Evolutionary conservation across 2,797 vertebrate genomes (phyloP).

Genomic region (Tangara arthus): DNA sequence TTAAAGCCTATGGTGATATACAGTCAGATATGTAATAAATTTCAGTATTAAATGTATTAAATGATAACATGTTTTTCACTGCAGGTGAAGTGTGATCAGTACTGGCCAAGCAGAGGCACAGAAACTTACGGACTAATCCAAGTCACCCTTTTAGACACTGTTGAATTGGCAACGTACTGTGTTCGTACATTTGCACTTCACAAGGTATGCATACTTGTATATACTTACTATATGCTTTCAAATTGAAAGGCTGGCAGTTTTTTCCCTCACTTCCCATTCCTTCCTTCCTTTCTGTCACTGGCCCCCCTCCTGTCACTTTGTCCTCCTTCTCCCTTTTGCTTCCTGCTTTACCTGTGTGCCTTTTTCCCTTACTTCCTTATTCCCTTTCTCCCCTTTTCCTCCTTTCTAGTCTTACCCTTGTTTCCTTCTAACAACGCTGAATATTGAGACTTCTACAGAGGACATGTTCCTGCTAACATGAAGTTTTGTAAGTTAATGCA

Average conservation of each 20-base stretch:
- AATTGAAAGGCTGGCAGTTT: not conserved
- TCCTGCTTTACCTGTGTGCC: not conserved
- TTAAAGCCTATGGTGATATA: not conserved
- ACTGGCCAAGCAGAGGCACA: constrained; percentile 96
- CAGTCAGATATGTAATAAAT: not conserved
- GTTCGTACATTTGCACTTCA: constrained; percentile 97
- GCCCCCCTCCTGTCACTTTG: not conserved
- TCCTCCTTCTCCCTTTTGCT: not conserved
- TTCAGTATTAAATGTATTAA: not conserved
- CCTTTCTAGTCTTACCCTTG: not conserved
- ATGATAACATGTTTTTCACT: constrained; percentile 42
- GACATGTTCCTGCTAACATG: not conserved
- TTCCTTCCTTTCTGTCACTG: not conserved
- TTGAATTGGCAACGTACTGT: constrained; percentile 95
- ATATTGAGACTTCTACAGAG: not conserved
- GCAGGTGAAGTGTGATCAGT: constrained; percentile 98
- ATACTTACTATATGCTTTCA: not conserved
- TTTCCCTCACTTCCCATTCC: not conserved
- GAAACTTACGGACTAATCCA: constrained; percentile 97
- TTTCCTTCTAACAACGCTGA: not conserved
- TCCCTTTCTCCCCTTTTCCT: not conserved
- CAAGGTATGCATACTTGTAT: constrained; percentile 80
- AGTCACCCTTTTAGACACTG: constrained; percentile 93
- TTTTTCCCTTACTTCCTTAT: not conserved
- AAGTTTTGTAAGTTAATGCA: not conserved